phyloP scores from a whole-genome alignment of 1,140 invertebrate species.

The Lepidostoma basale region DNA sequence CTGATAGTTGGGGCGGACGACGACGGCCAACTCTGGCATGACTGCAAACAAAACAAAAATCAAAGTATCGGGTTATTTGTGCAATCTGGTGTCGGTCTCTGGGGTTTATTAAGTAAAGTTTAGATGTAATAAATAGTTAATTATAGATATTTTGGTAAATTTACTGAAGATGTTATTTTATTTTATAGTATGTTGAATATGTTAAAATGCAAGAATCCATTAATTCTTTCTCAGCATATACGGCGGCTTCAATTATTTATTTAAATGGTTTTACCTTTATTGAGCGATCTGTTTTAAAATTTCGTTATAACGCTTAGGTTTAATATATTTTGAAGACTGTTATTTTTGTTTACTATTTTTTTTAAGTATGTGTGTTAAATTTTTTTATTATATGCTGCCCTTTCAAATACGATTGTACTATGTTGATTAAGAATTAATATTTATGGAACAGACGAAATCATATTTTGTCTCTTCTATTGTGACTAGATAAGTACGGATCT shows the following conservation, averaged over 20 bases:
- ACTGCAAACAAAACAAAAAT: slow-evolving; percentile 61
- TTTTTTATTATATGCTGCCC: slow-evolving; percentile 24
- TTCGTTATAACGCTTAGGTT: slow-evolving; percentile 12
- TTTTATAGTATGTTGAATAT: slow-evolving; percentile 36
- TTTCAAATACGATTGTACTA: slow-evolving; percentile 2
- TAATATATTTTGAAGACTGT: slow-evolving; percentile 25
- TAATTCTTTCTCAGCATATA: slow-evolving; percentile 43
- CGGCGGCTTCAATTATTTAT: slow-evolving; percentile 38
- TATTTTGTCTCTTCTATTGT: slow-evolving; percentile 45
- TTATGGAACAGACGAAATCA: slow-evolving; percentile 40
- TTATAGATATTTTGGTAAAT: slow-evolving; percentile 40
- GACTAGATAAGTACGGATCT: not conserved
- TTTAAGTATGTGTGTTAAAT: slow-evolving; percentile 2
- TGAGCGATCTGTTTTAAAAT: not conserved
- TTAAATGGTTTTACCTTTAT: slow-evolving; percentile 2
- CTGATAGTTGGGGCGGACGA: not conserved
- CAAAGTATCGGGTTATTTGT: slow-evolving; percentile 66
- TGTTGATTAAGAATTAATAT: slow-evolving; percentile 44
- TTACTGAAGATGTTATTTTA: slow-evolving; percentile 42
- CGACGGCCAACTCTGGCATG: slow-evolving; percentile 52
- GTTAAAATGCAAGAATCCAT: slow-evolving; percentile 32
- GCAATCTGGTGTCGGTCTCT: slow-evolving; percentile 64
- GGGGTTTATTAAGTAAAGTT: slow-evolving; percentile 54
- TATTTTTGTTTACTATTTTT: slow-evolving; percentile 6
- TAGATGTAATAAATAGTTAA: slow-evolving; percentile 46